Percentiles rank a stretch among this genome's conserved stretches.
These are phyloP conservation scores for Synergus itoensis DNA, from an alignment of 2,888 invertebrate species.

Conservation along the genomic window DNA sequence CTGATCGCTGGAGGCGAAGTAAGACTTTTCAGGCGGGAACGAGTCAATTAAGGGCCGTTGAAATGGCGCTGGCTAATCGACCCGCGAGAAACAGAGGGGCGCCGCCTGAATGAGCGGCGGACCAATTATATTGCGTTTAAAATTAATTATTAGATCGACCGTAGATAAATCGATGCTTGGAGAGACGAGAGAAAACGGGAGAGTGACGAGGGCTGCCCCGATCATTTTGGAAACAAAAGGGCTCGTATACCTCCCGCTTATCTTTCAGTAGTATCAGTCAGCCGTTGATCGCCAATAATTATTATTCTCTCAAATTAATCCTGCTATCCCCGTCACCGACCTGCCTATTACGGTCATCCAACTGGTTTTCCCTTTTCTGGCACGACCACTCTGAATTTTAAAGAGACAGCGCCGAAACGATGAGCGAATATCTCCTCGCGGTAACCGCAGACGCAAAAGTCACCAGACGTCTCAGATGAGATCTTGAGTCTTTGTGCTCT, in stretches of 20 bases:
- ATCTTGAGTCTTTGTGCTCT: conserved; percentile 13
- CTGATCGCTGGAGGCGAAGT: conserved; percentile 41
- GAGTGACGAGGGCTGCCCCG: conserved; percentile 57
- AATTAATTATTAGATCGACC: conserved; percentile 74
- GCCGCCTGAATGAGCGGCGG: conserved; percentile 68
- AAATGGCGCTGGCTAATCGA: conserved; percentile 51
- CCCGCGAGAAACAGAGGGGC: conserved; percentile 44
- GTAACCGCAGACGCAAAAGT: conserved; percentile 1
- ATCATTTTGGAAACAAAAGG: conserved; percentile 46
- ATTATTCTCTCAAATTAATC: conserved; percentile 70
- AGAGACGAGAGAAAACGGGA: conserved; percentile 48
- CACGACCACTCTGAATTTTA: conserved; percentile 32
- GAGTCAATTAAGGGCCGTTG: conserved; percentile 64
- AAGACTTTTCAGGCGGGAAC: conserved; percentile 49
- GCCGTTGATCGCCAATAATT: conserved; percentile 66
- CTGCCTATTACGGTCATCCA: conserved; percentile 38
- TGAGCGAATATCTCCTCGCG: conserved; percentile 35
- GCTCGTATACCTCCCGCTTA: conserved; percentile 53
- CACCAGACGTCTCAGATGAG: conserved; percentile 5
- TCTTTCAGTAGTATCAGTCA: conserved; percentile 58
- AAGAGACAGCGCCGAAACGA: conserved; percentile 45
- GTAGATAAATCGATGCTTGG: conserved; percentile 66
- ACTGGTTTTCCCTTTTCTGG: conserved; percentile 41
- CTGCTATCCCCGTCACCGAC: conserved; percentile 57
- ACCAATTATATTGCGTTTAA: conserved; percentile 76